Conservation (phyloP, 2,113 vertebrate species). For the Megaceryle maxima region DNA sequence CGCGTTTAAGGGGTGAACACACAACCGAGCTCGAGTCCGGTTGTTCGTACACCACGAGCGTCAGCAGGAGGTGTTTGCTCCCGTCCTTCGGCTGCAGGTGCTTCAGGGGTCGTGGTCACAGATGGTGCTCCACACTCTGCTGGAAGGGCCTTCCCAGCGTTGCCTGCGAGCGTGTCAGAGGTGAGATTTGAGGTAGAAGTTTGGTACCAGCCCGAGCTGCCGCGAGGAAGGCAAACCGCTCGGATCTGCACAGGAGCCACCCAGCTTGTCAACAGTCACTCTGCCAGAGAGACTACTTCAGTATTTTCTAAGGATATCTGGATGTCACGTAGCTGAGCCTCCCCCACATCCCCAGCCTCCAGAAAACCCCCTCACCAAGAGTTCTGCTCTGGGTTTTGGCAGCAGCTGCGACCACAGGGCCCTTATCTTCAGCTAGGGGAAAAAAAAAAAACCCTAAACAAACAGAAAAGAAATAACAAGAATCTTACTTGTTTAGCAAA, state of each 20-base stretch:
- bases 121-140: slow-evolving; percentile 84
- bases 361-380: too few relatives aligned
- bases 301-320: too few relatives aligned
- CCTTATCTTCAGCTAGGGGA: too few relatives aligned
- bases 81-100: slow-evolving; percentile 82
- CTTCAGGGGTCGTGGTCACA: slow-evolving; percentile 73
- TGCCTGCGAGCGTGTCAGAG: slow-evolving; percentile 65
- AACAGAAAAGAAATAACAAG: too few relatives aligned
- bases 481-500: too few relatives aligned
- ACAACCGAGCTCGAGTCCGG: neutral
- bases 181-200: neutral
- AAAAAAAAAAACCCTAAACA: too few relatives aligned
- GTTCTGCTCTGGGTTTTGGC: too few relatives aligned
- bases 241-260: neutral
- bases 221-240: neutral
- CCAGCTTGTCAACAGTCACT: neutral
- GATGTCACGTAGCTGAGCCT: too few relatives aligned
- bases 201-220: neutral
- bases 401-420: too few relatives aligned
- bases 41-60: accelerated
- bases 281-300: too few relatives aligned
- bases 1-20: too few relatives aligned
- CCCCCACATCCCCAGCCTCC: too few relatives aligned
- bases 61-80: neutral
- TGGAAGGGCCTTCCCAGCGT: slow-evolving; percentile 84